A percentile compares a stretch with the other conserved stretches of the same genome.
These are phyloP conservation scores for Ceratothoa steindachneri DNA, from an alignment of 2,888 invertebrate genomes.

Conservation along the genomic window DNA sequence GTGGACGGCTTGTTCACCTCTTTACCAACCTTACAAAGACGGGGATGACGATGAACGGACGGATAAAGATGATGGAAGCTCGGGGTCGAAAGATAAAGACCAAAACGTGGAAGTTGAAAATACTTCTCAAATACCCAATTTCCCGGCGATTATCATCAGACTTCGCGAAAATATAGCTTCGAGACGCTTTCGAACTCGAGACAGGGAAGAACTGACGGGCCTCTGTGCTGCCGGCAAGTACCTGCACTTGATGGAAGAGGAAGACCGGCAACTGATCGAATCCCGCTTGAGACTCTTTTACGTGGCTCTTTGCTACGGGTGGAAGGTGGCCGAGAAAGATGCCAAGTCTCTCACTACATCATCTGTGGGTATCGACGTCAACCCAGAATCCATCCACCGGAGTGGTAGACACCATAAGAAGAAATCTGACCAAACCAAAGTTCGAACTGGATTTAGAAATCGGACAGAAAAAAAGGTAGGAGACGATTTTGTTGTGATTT, in stretches of 20 bases:
- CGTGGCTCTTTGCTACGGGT: background rate
- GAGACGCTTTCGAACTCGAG: background rate
- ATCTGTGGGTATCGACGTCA: background rate
- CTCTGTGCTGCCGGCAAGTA: background rate
- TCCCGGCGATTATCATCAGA: background rate
- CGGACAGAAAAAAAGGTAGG: too few relatives aligned
- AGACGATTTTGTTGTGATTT: too few relatives aligned
- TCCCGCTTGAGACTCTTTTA: background rate
- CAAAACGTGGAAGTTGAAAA: background rate
- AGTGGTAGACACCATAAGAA: background rate
- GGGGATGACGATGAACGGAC: background rate
- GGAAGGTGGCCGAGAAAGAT: background rate
- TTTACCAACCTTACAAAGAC: background rate
- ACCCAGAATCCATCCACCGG: background rate
- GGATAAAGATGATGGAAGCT: background rate
- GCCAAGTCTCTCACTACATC: background rate
- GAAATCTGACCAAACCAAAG: background rate
- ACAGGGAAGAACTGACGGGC: background rate
- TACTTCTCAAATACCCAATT: background rate
- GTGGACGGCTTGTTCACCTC: background rate
- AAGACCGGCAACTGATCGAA: background rate
- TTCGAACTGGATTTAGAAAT: background rate
- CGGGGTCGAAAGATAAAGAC: too few relatives aligned
- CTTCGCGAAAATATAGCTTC: background rate
- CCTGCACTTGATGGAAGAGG: background rate